Percentiles rank a stretch among this genome's conserved stretches.
Evolutionary conservation across 2,888 invertebrate species (phyloP).

Genomic region (Leptarthrus brevirostris): DNA sequence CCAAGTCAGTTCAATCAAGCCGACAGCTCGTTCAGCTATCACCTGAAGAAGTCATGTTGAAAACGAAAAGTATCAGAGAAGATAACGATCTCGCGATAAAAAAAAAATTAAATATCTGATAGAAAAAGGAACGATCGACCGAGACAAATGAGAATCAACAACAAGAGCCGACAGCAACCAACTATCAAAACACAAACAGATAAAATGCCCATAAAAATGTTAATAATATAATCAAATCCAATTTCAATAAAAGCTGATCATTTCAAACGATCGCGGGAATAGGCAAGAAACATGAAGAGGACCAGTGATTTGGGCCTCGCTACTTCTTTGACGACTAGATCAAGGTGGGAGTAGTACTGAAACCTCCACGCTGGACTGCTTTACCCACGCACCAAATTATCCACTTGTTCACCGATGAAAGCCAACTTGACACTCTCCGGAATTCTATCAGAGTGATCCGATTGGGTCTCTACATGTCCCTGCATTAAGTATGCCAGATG

Average conservation of each 20-base stretch:
- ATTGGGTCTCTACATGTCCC: background rate
- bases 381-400: constrained; percentile 21
- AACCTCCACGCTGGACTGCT: background rate
- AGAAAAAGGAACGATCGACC: constrained; percentile 36
- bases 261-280: background rate
- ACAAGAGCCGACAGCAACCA: constrained; percentile 49
- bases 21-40: constrained; percentile 3
- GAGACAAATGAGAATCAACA: constrained; percentile 51
- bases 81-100: constrained; percentile 35
- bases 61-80: constrained; percentile 23
- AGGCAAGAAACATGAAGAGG: background rate
- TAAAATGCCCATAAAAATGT: constrained; percentile 52
- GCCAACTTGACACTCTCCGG: background rate
- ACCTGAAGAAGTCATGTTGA: constrained; percentile 39
- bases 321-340: background rate
- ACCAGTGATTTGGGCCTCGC: background rate
- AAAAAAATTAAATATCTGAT: constrained; percentile 18
- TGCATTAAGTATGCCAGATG: too few species aligned
- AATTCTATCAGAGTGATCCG: background rate
- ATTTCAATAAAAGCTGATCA: constrained; percentile 43
- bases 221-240: constrained; percentile 52
- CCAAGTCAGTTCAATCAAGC: constrained; percentile 37
- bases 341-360: constrained; percentile 9
- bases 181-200: constrained; percentile 53
- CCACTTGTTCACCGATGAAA: background rate